These are phyloP conservation scores for Rhingia campestris DNA, from an alignment of 2,888 invertebrate genomes.

Conservation along the genomic window DNA sequence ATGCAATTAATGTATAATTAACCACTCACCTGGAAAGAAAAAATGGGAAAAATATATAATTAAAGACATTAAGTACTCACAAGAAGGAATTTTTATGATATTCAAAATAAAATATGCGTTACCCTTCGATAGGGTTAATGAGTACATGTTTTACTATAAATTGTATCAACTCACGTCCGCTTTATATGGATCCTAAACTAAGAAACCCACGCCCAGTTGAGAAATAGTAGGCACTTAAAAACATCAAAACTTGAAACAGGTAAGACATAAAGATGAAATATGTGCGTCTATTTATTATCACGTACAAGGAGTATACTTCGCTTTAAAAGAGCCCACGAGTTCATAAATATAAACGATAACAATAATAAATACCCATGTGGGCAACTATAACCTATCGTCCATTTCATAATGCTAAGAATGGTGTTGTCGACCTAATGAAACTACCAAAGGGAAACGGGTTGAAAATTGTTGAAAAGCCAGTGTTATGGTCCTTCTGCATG, in stretches of 20 bases:
- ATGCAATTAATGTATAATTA: constrained; percentile 7
- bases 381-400: neutral
- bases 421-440: neutral
- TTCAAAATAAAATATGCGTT: neutral
- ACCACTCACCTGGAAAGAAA: constrained; percentile 60
- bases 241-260: constrained; percentile 6
- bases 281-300: constrained; percentile 24
- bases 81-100: constrained; percentile 19
- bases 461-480: neutral
- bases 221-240: neutral
- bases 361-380: neutral
- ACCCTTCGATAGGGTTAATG: neutral
- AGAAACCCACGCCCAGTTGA: neutral
- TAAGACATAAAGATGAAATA: neutral
- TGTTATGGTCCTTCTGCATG: constrained; percentile 14
- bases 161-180: constrained; percentile 2
- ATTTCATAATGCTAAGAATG: neutral
- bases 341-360: constrained; percentile 27
- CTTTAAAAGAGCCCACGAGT: neutral
- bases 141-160: neutral
- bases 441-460: neutral
- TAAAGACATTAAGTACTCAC: constrained; percentile 15
- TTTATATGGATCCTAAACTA: constrained; percentile 15
- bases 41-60: neutral
- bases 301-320: neutral